These are phyloP conservation scores for Melipona bicolor DNA, from an alignment of 2,888 invertebrate genomes.

Conservation along the genomic window DNA sequence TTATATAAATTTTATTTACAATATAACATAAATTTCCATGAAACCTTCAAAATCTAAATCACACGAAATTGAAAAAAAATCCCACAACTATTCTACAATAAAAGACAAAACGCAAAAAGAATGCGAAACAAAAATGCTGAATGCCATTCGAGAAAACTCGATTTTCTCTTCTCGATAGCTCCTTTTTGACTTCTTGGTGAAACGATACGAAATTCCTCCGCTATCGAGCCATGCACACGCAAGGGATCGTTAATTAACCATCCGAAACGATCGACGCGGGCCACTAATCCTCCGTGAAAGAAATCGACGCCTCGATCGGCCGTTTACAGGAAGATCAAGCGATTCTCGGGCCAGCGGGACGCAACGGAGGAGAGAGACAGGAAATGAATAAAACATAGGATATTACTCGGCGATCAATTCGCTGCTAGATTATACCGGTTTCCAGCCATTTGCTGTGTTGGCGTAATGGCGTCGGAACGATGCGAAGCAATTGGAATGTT, in stretches of 20 bases:
- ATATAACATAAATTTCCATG: too few relatives aligned
- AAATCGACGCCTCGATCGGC: constrained; percentile 19
- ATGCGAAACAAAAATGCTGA: too few relatives aligned
- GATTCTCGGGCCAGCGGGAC: constrained; percentile 9
- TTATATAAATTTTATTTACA: too few relatives aligned
- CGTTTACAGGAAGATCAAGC: constrained; percentile 47
- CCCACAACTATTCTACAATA: too few relatives aligned
- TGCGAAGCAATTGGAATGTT: constrained; percentile 41
- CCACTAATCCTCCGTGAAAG: constrained; percentile 12
- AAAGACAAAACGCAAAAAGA: too few relatives aligned
- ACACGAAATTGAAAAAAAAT: too few relatives aligned
- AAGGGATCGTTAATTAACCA: constrained; percentile 11
- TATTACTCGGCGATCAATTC: constrained; percentile 50
- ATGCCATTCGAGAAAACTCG: too few relatives aligned
- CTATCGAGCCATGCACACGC: not conserved
- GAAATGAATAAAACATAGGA: constrained; percentile 59
- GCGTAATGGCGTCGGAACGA: constrained; percentile 41
- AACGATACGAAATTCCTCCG: not conserved
- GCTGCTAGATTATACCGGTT: constrained; percentile 45
- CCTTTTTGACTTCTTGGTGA: too few relatives aligned
- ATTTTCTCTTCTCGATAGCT: too few relatives aligned
- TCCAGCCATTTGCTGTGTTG: constrained; percentile 23
- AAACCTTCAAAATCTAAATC: too few relatives aligned
- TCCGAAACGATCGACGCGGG: not conserved
- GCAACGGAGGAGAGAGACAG: not conserved